Percentiles rank a stretch among this genome's conserved stretches.
Conservation (phyloP, 2,888 invertebrate species). For the Drosophila kambysellisi region DNA sequence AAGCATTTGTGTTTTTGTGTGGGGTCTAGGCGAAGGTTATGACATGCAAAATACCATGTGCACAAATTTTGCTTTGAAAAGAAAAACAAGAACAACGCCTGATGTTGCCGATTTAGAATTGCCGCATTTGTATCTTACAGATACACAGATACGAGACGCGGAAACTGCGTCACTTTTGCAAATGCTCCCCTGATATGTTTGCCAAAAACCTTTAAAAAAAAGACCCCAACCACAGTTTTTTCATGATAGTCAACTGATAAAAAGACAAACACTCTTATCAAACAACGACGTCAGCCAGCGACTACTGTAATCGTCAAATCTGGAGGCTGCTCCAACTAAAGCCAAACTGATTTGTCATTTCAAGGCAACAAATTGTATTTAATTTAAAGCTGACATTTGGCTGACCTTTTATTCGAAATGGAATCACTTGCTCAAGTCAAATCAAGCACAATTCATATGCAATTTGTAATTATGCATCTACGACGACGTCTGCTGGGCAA, state of each 20-base stretch:
- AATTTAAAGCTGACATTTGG: slow-evolving; percentile 50
- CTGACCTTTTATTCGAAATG: slow-evolving; percentile 37
- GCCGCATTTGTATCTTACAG: slow-evolving; percentile 76
- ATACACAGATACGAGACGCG: slow-evolving; percentile 29
- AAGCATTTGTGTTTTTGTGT: slow-evolving; percentile 47
- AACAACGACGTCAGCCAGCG: slow-evolving; percentile 28
- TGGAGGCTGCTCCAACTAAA: slow-evolving; percentile 6
- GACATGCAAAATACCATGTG: slow-evolving; percentile 62
- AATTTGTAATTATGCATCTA: slow-evolving; percentile 72
- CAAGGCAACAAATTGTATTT: slow-evolving; percentile 61
- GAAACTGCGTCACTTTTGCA: slow-evolving; percentile 64
- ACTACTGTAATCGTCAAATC: slow-evolving; percentile 41
- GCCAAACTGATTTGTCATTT: slow-evolving; percentile 44
- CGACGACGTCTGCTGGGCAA: slow-evolving; percentile 18
- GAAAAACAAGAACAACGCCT: slow-evolving; percentile 21
- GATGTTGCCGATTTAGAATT: slow-evolving; percentile 44
- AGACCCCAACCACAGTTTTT: not conserved
- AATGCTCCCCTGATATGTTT: slow-evolving; percentile 66
- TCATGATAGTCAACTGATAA: slow-evolving; percentile 21
- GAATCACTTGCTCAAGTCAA: slow-evolving; percentile 38
- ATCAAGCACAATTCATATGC: slow-evolving; percentile 60
- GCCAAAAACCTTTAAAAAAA: slow-evolving; percentile 40
- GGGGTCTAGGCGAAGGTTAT: slow-evolving; percentile 78
- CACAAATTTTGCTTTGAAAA: slow-evolving; percentile 47
- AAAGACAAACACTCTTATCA: slow-evolving; percentile 33